Percentiles rank a stretch among this genome's conserved stretches.
phyloP scores from a whole-genome alignment of 2,113 vertebrate species.

The Propithecus coquereli region DNA sequence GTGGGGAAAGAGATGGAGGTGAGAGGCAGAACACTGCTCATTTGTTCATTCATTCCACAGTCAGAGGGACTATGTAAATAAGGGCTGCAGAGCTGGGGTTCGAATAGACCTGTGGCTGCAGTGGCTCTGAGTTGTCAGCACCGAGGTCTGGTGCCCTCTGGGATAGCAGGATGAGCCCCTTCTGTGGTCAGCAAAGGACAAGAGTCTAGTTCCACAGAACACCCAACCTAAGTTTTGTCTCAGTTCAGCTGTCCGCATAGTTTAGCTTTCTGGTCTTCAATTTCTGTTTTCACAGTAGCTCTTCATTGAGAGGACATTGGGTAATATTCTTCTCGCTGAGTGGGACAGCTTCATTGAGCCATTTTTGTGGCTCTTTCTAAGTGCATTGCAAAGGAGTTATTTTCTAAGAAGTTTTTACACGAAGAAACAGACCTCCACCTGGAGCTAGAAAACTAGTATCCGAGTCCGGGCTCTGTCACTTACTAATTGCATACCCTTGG shows the following conservation, averaged over 20 bases:
- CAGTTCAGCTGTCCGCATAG: neutral
- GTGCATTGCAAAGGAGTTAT: neutral
- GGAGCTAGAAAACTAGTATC: neutral
- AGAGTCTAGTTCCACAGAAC: neutral
- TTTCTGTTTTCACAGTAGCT: conserved; percentile 7
- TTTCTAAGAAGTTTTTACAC: neutral
- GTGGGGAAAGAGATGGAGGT: neutral
- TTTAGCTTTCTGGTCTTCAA: neutral
- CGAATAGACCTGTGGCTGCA: neutral
- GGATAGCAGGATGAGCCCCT: neutral
- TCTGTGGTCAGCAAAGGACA: neutral
- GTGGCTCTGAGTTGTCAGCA: neutral
- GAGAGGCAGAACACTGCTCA: neutral
- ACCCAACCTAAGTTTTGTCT: neutral
- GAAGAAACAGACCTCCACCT: neutral
- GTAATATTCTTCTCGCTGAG: neutral
- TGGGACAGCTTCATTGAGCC: neutral
- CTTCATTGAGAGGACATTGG: neutral
- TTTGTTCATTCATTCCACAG: neutral
- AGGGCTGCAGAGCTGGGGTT: neutral
- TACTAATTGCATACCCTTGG: neutral
- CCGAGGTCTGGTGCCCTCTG: neutral
- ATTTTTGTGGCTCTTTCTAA: neutral
- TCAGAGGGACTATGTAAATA: neutral
- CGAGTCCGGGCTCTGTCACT: neutral